Conservation (phyloP, 2,888 invertebrate genomes). For the Villa cingulata region DNA sequence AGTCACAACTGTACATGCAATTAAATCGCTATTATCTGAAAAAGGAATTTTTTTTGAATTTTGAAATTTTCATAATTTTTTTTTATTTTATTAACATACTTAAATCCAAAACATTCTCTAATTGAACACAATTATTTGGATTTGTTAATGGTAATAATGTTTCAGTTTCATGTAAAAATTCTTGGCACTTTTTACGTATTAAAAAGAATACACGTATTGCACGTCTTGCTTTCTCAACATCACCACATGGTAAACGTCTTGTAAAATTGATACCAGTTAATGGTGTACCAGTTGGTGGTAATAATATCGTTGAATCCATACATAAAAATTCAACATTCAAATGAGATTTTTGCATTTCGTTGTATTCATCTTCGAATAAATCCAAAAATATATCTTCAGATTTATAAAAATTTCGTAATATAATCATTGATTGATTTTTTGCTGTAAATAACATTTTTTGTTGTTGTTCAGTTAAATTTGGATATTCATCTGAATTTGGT, state of each 20-base stretch:
- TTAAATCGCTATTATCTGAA: constrained; percentile 92
- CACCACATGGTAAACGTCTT: constrained; percentile 89
- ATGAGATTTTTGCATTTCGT: constrained; percentile 75
- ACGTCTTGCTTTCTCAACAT: constrained; percentile 75
- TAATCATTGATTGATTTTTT: constrained; percentile 65
- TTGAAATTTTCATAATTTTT: too few species aligned
- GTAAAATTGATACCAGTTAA: constrained; percentile 91
- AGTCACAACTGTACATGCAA: constrained; percentile 86
- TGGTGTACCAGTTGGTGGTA: constrained; percentile 92
- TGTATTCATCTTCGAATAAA: constrained; percentile 96
- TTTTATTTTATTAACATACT: constrained; percentile 48
- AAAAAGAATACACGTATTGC: constrained; percentile 90
- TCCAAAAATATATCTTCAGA: constrained; percentile 97
- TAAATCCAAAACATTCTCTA: constrained; percentile 88
- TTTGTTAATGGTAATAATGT: constrained; percentile 80
- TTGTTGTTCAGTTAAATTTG: constrained; percentile 35
- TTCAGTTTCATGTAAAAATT: constrained; percentile 68
- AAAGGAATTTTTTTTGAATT: constrained; percentile 12
- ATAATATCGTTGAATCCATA: constrained; percentile 88
- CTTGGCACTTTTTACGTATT: constrained; percentile 65
- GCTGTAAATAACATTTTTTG: constrained; percentile 51
- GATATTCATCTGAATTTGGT: constrained; percentile 21
- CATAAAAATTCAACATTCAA: constrained; percentile 89
- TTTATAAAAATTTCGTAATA: constrained; percentile 86
- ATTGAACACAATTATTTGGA: constrained; percentile 75